Conservation (phyloP, 2,113 vertebrate genomes). For the Galemys pyrenaicus region DNA sequence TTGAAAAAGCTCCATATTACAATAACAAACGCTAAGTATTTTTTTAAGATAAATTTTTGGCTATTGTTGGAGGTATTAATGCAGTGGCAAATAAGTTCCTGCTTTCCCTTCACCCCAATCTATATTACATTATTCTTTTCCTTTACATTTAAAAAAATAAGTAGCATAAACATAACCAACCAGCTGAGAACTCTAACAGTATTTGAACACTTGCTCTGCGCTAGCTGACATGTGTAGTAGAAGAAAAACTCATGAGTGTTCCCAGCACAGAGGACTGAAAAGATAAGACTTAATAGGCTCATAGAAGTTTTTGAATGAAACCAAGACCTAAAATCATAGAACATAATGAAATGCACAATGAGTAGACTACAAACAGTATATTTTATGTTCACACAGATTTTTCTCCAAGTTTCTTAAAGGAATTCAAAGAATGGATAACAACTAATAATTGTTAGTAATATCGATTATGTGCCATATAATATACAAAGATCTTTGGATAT, state of each 20-base stretch:
- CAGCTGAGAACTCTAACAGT: not conserved
- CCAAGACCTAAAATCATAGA: not conserved
- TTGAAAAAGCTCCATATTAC: constrained; percentile 37
- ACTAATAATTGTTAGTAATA: not conserved
- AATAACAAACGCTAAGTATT: constrained; percentile 30
- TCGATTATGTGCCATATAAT: not conserved
- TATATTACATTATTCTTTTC: not conserved
- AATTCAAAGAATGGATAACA: not conserved
- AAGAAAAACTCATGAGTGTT: not conserved
- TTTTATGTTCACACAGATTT: not conserved
- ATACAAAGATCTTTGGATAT: not conserved
- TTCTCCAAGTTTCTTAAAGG: not conserved
- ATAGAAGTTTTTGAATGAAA: constrained; percentile 22
- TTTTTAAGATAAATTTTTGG: constrained; percentile 32
- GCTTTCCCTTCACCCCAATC: not conserved
- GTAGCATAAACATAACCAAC: not conserved
- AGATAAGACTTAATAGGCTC: not conserved
- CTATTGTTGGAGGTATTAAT: not conserved
- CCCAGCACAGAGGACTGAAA: not conserved
- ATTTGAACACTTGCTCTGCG: not conserved
- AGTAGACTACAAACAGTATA: not conserved
- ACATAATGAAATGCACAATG: not conserved
- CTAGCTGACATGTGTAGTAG: not conserved
- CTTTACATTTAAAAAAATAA: not conserved
- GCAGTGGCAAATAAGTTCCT: not conserved